Evolutionary conservation across 2,113 vertebrate species (phyloP).

Genomic region (Circaetus cinerascens): DNA sequence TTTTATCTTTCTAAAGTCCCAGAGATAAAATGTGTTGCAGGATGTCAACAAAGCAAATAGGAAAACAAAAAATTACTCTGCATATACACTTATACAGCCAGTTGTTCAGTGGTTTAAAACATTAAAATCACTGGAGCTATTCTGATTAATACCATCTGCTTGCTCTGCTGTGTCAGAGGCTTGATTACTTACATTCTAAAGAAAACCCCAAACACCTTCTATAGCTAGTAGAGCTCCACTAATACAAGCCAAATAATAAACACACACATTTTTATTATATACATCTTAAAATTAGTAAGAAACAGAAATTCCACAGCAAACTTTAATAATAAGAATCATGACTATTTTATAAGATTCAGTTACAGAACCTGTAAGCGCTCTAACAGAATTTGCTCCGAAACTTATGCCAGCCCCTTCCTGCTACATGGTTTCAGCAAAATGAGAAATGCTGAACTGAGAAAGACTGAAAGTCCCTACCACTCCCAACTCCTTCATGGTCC

Average conservation of each 20-base stretch:
- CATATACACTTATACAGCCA: not conserved
- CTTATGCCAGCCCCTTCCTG: not conserved
- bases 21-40: not conserved
- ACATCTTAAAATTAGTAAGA: not conserved
- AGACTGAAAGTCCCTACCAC: slow-evolving; percentile 74
- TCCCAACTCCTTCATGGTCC: slow-evolving; percentile 95
- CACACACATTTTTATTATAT: not conserved
- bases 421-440: not conserved
- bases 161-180: not conserved
- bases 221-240: not conserved
- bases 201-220: not conserved
- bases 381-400: not conserved
- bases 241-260: not conserved
- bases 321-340: not conserved
- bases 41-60: not conserved
- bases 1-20: not conserved
- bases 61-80: not conserved
- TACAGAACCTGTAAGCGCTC: not conserved
- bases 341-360: not conserved
- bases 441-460: not conserved
- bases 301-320: not conserved
- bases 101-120: not conserved
- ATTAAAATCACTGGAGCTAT: not conserved
- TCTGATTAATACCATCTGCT: not conserved
- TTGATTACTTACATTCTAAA: not conserved